Conservation (phyloP, 2,888 invertebrate species). For the Clitarchus hookeri region DNA sequence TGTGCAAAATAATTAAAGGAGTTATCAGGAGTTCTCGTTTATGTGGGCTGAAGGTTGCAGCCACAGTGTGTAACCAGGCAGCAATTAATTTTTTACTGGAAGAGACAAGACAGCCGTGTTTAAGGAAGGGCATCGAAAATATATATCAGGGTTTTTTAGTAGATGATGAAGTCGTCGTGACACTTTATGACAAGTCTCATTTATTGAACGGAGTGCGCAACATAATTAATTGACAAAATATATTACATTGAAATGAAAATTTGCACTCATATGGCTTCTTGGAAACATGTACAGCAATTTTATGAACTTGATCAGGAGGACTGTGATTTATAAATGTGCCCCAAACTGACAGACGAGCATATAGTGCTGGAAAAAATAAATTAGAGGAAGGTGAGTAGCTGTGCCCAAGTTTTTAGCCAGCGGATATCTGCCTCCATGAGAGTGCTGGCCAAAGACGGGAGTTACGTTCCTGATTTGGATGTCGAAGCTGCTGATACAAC, state of each 20-base stretch:
- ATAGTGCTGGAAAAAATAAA: not conserved
- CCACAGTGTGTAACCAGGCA: not conserved
- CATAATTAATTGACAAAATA: not conserved
- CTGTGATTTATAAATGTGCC: not conserved
- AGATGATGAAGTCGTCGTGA: too few species aligned
- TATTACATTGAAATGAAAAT: not conserved
- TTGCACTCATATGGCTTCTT: not conserved
- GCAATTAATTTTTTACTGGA: not conserved
- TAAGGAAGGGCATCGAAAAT: not conserved
- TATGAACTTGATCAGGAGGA: not conserved
- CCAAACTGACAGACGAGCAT: not conserved
- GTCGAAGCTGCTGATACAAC: too few species aligned
- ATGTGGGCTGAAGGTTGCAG: not conserved
- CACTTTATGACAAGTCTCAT: not conserved
- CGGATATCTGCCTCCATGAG: not conserved
- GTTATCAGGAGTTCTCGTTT: not conserved
- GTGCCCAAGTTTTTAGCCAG: not conserved
- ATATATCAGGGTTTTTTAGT: not conserved
- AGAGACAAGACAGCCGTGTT: not conserved
- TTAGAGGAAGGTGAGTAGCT: not conserved
- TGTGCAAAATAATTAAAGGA: not conserved
- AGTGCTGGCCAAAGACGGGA: not conserved
- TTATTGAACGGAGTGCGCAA: not conserved
- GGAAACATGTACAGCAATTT: not conserved
- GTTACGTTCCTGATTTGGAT: too few species aligned